Percentiles rank a stretch among this genome's conserved stretches.
phyloP scores from a whole-genome alignment of 2,797 vertebrate genomes.

The Neoniphon sammara region DNA sequence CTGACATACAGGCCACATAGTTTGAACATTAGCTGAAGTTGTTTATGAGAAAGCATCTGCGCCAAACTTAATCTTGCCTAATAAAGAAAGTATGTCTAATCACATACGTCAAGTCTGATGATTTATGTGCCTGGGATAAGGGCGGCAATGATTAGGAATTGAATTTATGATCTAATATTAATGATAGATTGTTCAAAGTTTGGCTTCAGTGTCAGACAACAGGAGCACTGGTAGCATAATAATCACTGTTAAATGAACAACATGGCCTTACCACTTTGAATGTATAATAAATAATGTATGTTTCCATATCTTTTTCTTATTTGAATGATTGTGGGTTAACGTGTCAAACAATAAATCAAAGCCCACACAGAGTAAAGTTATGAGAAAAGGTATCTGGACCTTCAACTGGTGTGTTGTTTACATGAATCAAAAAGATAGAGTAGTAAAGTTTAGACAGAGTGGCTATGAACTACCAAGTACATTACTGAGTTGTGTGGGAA shows the following conservation, averaged over 20 bases:
- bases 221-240: neutral
- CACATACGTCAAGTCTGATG: conserved; percentile 18
- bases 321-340: too few relatives aligned
- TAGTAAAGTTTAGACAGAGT: neutral
- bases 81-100: conserved; percentile 32
- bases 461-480: neutral
- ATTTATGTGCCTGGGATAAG: conserved; percentile 21
- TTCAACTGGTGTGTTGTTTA: too few relatives aligned
- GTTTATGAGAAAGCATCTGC: neutral
- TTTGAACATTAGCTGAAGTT: neutral
- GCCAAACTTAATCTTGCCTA: conserved; percentile 2
- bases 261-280: neutral
- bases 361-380: too few relatives aligned
- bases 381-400: too few relatives aligned
- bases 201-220: conserved; percentile 14
- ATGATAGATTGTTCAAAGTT: conserved; percentile 12
- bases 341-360: too few relatives aligned
- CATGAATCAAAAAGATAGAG: too few relatives aligned
- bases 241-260: neutral
- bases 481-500: too few relatives aligned
- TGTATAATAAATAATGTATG: too few relatives aligned
- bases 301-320: too few relatives aligned
- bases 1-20: neutral
- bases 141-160: conserved; percentile 42
- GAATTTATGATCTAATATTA: conserved; percentile 34